Evolutionary conservation across 2,113 vertebrate species (phyloP), one percentile per base, ranked within the genome.

Genomic region (Benitochromis conjunctus): DNA sequence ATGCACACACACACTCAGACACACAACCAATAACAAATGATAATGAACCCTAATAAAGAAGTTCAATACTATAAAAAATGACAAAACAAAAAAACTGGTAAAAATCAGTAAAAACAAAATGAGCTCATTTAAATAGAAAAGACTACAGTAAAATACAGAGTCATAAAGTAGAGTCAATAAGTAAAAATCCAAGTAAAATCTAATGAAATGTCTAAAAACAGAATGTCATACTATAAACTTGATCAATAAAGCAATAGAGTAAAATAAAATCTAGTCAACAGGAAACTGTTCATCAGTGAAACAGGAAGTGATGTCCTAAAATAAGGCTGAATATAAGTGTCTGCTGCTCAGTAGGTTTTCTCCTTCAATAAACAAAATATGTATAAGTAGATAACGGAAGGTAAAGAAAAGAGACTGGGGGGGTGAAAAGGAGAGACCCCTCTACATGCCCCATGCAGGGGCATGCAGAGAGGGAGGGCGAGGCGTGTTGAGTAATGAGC

Each of bases 401-500:
- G 24, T 58, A 24, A 81, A 83, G 85, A 83, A 24, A 66, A 81
- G 86, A 34, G 66, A 56, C 80, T 26, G 26, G 11, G 56, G 64
- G 80, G 87, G 84, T 82, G 71, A 83, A 84, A 88, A 84, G 83
- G 77, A 89, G 77, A 84, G 60, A 82, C 60, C 74, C 80, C 88
- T 54, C n/a, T n/a, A n/a, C n/a, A n/a, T n/a, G n/a, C n/a, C n/a
- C n/a, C n/a, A n/a, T n/a, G n/a, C n/a, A n/a, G n/a, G n/a, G n/a
- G 60, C 82, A 82, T 87, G 83, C 90, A 88, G 79, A 51, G 29
- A 92, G 88, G 86, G 89, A 90, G 66, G 87, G 66, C 19, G 3
- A 93, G 88, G 90, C 89, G 56, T 84, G 91, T 93, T 96, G 96
- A 96, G 93, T 95, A 96, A 96, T 95, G 96, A 96, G 95, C 90